Evolutionary conservation across 2,797 vertebrate genomes (phyloP), one percentile per base, ranked within the genome.

Genomic region (Pagetopsis macropterus): DNA sequence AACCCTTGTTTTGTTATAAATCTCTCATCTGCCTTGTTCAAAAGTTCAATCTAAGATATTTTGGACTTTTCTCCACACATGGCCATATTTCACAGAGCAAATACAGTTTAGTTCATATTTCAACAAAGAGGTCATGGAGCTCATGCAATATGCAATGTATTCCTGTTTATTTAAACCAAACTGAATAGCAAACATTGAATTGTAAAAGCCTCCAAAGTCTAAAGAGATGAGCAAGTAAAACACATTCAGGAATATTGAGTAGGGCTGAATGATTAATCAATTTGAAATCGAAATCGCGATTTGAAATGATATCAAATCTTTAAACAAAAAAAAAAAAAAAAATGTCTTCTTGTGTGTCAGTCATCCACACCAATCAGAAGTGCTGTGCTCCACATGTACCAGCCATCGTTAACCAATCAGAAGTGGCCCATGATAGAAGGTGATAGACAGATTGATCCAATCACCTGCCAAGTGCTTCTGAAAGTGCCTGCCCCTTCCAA

Each of bases 11-110:
- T 12, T 65, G 49, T 64, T 51, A 33, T 13, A 40, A 31, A 56
- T 78, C 44, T 33, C 8, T 45, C 8, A 63, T 54, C 44, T 52
- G 49, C 60, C 58, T 66, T 56, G 56, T 72, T 81, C 49, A 15
- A 50, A 76, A 63, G 21, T 64, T 64, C 37, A 58, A 14, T 40
- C 15, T 13, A 41, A 65, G 58, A 49, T 52, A 31, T 59, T 71
- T 11, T 51, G 3, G 41, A 48, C 59, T 7, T 27, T 41, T 62
- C 41, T 33, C 27, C 50, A 55, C 40, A 55, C 11, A 68, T 19
- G n/a, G 19, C 17, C 40, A 55, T 6, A 31, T 46, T 46, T 10
- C 41, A 56, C 58, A 64, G 37, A 76, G 33, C 9, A 49, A 58
- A 59, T 13, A 55, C 50, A 55, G 57, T 67, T 45, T 40, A 17